A percentile compares a stretch with the other conserved stretches of the same genome.
These are phyloP conservation scores for Caenorhabditis sp. DNA, from an alignment of 2,888 invertebrate species.

Conservation along the genomic window DNA sequence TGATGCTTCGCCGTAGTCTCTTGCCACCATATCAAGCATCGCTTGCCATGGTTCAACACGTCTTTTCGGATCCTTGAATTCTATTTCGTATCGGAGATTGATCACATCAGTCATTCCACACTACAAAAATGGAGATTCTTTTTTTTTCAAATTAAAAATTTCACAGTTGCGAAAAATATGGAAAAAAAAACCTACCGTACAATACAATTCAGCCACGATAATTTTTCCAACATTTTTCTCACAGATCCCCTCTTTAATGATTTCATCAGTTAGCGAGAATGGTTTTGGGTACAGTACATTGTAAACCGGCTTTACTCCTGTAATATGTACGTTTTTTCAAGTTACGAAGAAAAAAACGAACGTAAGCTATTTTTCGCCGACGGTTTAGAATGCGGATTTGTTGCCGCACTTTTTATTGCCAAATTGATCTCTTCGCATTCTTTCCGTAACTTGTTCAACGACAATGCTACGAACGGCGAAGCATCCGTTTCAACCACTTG, in stretches of 20 bases:
- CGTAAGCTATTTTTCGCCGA: constrained; percentile 11
- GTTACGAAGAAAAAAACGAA: not conserved
- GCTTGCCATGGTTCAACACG: constrained; percentile 44
- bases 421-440: constrained; percentile 7
- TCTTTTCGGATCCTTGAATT: not conserved
- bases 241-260: constrained; percentile 44
- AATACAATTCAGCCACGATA: constrained; percentile 55
- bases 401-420: not conserved
- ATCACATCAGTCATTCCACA: constrained; percentile 46
- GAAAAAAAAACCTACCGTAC: constrained; percentile 44
- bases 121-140: constrained; percentile 32
- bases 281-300: constrained; percentile 28
- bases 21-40: constrained; percentile 34
- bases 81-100: constrained; percentile 39
- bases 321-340: constrained; percentile 17
- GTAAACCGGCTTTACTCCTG: constrained; percentile 22
- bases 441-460: constrained; percentile 26
- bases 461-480: constrained; percentile 20
- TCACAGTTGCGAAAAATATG: too few species aligned
- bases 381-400: not conserved
- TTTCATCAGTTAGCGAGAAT: constrained; percentile 31
- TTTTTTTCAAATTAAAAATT: too few species aligned
- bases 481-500: constrained; percentile 14
- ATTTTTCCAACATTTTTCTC: constrained; percentile 39
- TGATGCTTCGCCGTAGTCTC: constrained; percentile 51